These are phyloP conservation scores for Choreutis nemorana DNA, from an alignment of 2,888 invertebrate genomes.

Conservation along the genomic window DNA sequence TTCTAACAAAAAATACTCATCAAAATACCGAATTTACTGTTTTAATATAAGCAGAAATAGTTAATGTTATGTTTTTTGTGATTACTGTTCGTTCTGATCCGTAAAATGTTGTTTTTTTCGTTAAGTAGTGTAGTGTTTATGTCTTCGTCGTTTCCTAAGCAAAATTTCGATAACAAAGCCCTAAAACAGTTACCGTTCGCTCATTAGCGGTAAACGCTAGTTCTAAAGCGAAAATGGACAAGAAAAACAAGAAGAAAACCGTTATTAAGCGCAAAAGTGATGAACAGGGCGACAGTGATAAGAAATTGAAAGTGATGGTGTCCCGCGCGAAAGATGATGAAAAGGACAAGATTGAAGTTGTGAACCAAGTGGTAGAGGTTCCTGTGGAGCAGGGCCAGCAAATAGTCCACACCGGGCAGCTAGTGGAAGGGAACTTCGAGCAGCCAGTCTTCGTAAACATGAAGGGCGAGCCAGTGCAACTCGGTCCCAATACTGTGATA, in stretches of 20 bases:
- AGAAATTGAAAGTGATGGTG: conserved; percentile 49
- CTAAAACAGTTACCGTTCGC: neutral
- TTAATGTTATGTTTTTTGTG: neutral
- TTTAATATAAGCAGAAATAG: neutral
- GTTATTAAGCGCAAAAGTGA: conserved; percentile 58
- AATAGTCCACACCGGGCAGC: conserved; percentile 52
- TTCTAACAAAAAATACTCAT: neutral
- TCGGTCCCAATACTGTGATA: conserved; percentile 59
- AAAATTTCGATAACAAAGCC: too few relatives aligned
- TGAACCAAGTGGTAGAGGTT: conserved; percentile 53
- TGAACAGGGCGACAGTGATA: conserved; percentile 43
- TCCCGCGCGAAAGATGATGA: conserved; percentile 34
- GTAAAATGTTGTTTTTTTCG: neutral
- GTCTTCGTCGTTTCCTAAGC: too few relatives aligned
- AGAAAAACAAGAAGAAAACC: conserved; percentile 59
- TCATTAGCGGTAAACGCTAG: neutral
- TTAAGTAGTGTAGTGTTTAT: neutral
- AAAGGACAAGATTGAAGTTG: conserved; percentile 50
- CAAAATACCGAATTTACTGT: neutral
- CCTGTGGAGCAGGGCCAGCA: conserved; percentile 56
- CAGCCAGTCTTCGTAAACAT: conserved; percentile 61
- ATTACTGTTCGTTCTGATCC: too few relatives aligned
- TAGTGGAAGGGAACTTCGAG: conserved; percentile 57
- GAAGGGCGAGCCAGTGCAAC: conserved; percentile 57
- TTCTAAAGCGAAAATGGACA: conserved; percentile 47